A percentile compares a stretch with the other conserved stretches of the same genome.
Conservation (phyloP, 2,113 vertebrate genomes). For the Paedocypris sp. region DNA sequence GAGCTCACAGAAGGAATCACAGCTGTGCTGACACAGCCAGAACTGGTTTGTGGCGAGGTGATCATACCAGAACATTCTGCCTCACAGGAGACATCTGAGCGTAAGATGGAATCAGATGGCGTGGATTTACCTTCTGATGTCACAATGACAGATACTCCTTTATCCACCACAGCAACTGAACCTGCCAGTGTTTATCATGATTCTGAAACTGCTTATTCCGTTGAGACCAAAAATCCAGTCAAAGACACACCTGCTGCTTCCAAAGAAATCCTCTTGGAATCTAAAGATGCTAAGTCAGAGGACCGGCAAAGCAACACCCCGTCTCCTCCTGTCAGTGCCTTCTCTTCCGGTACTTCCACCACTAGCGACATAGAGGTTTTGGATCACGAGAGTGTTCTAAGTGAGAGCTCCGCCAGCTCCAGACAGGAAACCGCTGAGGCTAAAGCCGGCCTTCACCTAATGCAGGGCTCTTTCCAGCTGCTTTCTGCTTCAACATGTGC, state of each 20-base stretch:
- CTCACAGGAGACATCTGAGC: not conserved
- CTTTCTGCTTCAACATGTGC: constrained; percentile 82
- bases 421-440: constrained; percentile 81
- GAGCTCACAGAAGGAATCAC: constrained; percentile 26
- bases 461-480: constrained; percentile 97
- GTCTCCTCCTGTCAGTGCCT: constrained; percentile 87
- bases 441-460: constrained; percentile 82
- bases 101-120: constrained; percentile 14
- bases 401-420: constrained; percentile 93
- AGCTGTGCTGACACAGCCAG: constrained; percentile 36
- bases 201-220: constrained; percentile 14
- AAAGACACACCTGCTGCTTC: constrained; percentile 48
- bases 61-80: constrained; percentile 21
- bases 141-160: constrained; percentile 25
- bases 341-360: constrained; percentile 95
- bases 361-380: constrained; percentile 97
- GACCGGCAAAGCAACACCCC: constrained; percentile 94
- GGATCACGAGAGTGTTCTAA: constrained; percentile 94
- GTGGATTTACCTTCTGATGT: constrained; percentile 12
- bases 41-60: constrained; percentile 26
- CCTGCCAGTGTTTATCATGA: constrained; percentile 24
- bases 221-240: constrained; percentile 22
- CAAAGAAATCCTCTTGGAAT: constrained; percentile 65
- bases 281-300: constrained; percentile 79
- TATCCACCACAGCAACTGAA: constrained; percentile 13